Base-by-base conservation (phyloP, 2,113 vertebrate genomes). In the Mionectes macconnelli region DNA sequence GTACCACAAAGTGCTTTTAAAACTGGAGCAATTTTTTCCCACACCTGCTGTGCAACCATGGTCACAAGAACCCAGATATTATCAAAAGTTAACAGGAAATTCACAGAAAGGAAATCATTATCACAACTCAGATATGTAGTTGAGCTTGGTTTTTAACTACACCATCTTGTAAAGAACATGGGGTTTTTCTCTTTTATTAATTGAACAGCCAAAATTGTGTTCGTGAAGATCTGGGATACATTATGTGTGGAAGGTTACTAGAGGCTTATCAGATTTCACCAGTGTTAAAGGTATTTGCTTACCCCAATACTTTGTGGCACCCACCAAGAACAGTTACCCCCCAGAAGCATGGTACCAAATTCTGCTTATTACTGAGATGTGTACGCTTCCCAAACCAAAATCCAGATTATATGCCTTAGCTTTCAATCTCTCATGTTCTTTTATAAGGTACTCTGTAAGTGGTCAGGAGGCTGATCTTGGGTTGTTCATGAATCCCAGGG, bases 121-220 rank as follows among this genome's bases (percentile, higher is more conserved):
- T 37, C 52, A 50, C 4, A 57, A 44, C 5, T 28, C 6, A 37
- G 8, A 15, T 49, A 20, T 17, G 10, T 13, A 68, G 68, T 2
- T 44, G 17, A 22, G 5, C 37, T 55, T 49, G 21, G 12, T 15
- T 53, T 70, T 79, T 21, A 79, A 72, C 23, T 37, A 31, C 28
- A 33, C 2, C 15, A 40, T 14, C 25, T 52, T 27, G 17, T 22
- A 49, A 60, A 64, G 4, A 57, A 40, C 1, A 0, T 5, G n/a
- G n/a, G n/a, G 2, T 13, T 31, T 6, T 6, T 7, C 7, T 37
- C 1, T 81, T 74, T 82, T 33, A 45, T 22, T 59, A n/a, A 49
- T 50, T 67, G 42, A 57, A 55, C 14, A 50, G 6, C 6, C 12
- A 76, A 73, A 56, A 45, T 60, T 1, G 0, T 52, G 6, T 37